A percentile compares a stretch with the other conserved stretches of the same genome.
Evolutionary conservation across 64 coral and sea anemone species (phyloP).

Genomic region (Porites australiensis): DNA sequence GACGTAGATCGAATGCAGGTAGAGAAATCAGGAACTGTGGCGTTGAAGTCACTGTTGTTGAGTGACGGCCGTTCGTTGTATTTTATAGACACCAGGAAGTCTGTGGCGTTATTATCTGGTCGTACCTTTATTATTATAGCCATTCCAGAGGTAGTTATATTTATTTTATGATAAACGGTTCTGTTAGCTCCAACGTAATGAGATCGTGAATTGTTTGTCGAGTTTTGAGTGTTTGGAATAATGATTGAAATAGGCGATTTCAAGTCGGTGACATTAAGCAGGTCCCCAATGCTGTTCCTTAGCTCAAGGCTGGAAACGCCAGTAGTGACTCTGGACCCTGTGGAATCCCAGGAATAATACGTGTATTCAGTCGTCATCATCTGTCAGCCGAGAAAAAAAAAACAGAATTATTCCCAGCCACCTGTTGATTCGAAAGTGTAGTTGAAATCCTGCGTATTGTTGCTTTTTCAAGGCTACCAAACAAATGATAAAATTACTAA

Average conservation of each 20-base stretch:
- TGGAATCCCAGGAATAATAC: not conserved
- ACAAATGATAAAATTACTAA: too few relatives aligned
- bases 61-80: not conserved
- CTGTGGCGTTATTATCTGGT: slow-evolving; percentile 17
- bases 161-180: slow-evolving; percentile 9
- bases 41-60: not conserved
- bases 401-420: too few relatives aligned
- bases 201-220: not conserved
- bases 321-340: not conserved
- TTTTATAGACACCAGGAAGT: slow-evolving; percentile 8
- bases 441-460: too few relatives aligned
- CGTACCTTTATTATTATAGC: slow-evolving; percentile 28
- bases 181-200: slow-evolving; percentile 15
- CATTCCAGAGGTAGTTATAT: not conserved
- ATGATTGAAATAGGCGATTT: slow-evolving; percentile 2
- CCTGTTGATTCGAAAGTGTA: too few relatives aligned
- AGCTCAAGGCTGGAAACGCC: slow-evolving; percentile 26
- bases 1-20: not conserved
- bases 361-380: not conserved
- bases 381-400: not conserved
- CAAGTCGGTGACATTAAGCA: not conserved
- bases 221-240: not conserved
- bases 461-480: too few relatives aligned
- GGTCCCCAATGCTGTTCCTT: slow-evolving; percentile 4
- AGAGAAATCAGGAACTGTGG: slow-evolving; percentile 7